A percentile compares a stretch with the other conserved stretches of the same genome.
Evolutionary conservation across 2,797 vertebrate genomes (phyloP).

Genomic region (Agapornis canus): DNA sequence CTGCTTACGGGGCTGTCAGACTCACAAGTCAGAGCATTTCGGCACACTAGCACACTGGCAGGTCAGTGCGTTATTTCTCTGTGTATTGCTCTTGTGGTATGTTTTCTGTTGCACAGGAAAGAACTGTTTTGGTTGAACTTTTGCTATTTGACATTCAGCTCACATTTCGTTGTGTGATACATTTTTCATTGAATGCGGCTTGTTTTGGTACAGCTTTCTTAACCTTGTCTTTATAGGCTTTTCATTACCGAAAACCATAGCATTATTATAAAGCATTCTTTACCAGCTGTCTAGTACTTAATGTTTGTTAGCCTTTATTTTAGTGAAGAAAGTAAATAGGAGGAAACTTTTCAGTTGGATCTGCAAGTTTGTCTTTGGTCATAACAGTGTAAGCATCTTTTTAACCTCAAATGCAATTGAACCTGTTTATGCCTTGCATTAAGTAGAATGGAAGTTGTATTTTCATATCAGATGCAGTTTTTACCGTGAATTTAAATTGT

Average conservation of each 20-base stretch:
- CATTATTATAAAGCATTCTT: background rate
- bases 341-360: background rate
- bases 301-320: background rate
- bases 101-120: background rate
- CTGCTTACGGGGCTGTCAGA: constrained; percentile 97
- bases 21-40: constrained; percentile 98
- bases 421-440: background rate
- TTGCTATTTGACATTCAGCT: accelerated
- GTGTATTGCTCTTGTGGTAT: background rate
- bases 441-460: background rate
- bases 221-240: background rate
- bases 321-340: background rate
- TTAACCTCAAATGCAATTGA: background rate
- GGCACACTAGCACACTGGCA: constrained; percentile 99
- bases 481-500: background rate
- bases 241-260: background rate
- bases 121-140: background rate
- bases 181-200: background rate
- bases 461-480: background rate
- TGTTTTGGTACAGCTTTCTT: background rate
- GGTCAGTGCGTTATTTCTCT: constrained; percentile 77
- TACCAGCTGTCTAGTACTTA: background rate
- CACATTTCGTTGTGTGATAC: background rate
- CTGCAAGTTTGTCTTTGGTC: background rate
- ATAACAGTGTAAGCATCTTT: background rate